These are phyloP conservation scores for Neodiprion fabricii DNA, from an alignment of 1,140 invertebrate species.

Conservation along the genomic window DNA sequence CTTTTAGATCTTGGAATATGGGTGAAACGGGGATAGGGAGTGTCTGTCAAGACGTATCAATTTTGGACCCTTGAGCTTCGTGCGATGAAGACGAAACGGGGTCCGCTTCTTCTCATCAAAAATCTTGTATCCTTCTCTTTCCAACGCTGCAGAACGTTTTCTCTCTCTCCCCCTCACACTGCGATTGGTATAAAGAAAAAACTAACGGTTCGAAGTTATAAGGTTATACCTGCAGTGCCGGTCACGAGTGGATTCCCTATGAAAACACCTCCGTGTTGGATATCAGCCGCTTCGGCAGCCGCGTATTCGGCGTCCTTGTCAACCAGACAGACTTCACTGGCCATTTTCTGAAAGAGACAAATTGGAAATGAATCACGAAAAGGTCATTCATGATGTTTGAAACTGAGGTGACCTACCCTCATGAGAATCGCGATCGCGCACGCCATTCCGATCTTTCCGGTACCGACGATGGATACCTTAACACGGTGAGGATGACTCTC, in stretches of 20 bases:
- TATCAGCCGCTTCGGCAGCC: conserved; percentile 48
- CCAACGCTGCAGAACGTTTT: neutral
- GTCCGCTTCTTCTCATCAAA: neutral
- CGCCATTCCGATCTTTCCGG: conserved; percentile 48
- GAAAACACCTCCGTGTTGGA: conserved; percentile 47
- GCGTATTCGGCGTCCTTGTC: conserved; percentile 45
- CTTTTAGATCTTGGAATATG: conserved; percentile 20
- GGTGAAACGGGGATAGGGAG: conserved; percentile 12
- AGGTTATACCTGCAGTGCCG: conserved; percentile 41
- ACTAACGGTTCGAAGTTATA: too few relatives aligned
- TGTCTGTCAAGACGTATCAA: conserved; percentile 34
- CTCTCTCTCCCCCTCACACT: too few relatives aligned
- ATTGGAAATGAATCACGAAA: neutral
- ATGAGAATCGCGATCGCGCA: conserved; percentile 50
- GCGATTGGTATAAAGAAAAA: too few relatives aligned
- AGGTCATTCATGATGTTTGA: conserved; percentile 13
- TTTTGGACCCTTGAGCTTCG: conserved; percentile 27
- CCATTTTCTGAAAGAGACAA: conserved; percentile 37
- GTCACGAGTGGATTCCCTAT: conserved; percentile 47
- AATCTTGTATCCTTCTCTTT: neutral
- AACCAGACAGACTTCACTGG: conserved; percentile 49
- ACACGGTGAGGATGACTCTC: conserved; percentile 44
- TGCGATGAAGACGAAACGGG: neutral
- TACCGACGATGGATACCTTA: conserved; percentile 50
- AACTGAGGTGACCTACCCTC: conserved; percentile 35